These are phyloP conservation scores for Dipodomys ordii DNA, from an alignment of 2,113 vertebrate genomes.

Conservation along the genomic window DNA sequence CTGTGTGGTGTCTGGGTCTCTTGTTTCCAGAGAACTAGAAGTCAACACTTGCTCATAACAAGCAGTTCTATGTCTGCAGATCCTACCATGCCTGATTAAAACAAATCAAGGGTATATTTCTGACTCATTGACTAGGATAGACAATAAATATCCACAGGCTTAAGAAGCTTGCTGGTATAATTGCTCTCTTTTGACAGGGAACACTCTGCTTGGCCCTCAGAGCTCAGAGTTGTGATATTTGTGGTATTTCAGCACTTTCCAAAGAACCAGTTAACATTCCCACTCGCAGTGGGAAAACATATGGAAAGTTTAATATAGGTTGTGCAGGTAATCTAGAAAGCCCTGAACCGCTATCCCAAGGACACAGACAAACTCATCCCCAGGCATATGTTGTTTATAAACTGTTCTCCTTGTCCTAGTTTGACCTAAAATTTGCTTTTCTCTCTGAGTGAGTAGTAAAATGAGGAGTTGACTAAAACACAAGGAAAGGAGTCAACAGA, in stretches of 20 bases:
- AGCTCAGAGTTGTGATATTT: neutral
- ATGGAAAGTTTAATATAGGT: rapidly evolving
- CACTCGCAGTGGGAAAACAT: neutral
- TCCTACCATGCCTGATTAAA: neutral
- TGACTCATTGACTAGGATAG: neutral
- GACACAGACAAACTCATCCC: no score
- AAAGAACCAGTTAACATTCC: neutral
- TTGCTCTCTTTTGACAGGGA: rapidly evolving
- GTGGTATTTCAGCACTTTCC: neutral
- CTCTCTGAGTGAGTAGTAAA: neutral
- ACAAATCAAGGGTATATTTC: neutral
- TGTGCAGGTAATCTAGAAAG: neutral
- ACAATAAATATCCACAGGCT: neutral
- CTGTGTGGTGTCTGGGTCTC: rapidly evolving
- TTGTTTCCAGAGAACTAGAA: neutral
- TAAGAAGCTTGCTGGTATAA: neutral
- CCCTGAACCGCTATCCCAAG: neutral
- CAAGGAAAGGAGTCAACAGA: neutral
- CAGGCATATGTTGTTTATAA: neutral
- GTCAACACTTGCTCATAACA: neutral
- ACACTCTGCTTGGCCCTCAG: rapidly evolving
- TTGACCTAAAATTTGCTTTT: neutral
- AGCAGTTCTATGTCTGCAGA: neutral
- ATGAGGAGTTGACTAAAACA: neutral
- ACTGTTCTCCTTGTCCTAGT: neutral